Evolutionary conservation across 2,797 vertebrate species (phyloP).

Genomic region (Semotilus atromaculatus): DNA sequence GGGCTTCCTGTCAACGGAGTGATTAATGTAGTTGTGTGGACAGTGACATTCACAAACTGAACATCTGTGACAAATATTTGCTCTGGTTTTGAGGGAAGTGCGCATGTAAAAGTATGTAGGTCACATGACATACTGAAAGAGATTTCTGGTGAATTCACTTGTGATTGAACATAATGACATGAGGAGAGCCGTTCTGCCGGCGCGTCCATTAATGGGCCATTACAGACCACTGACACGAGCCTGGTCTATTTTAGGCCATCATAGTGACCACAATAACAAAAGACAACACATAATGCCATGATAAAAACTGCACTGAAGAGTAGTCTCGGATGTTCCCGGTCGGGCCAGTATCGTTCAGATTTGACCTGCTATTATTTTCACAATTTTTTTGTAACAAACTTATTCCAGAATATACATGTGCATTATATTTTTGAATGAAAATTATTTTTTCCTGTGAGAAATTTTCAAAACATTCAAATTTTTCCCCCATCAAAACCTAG

Average conservation of each 20-base stretch:
- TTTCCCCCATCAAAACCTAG: too few species aligned
- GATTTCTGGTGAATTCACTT: slow-evolving; percentile 28
- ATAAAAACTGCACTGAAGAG: background rate
- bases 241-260: slow-evolving; percentile 17
- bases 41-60: background rate
- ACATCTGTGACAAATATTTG: background rate
- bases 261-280: slow-evolving; percentile 4
- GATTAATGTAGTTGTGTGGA: background rate
- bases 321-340: background rate
- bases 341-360: too few species aligned
- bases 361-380: background rate
- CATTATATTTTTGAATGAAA: background rate
- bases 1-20: background rate
- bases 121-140: slow-evolving; percentile 26
- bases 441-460: background rate
- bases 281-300: background rate
- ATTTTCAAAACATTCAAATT: background rate
- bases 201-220: slow-evolving; percentile 5
- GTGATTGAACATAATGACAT: slow-evolving; percentile 8
- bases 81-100: slow-evolving; percentile 8
- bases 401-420: background rate
- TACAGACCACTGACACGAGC: background rate
- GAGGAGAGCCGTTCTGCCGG: slow-evolving; percentile 1
- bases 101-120: slow-evolving; percentile 34
- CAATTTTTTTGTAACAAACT: background rate